phyloP scores from a whole-genome alignment of 37 sponge, comb jelly and placozoan genomes.

The Eunapius fragilis region DNA sequence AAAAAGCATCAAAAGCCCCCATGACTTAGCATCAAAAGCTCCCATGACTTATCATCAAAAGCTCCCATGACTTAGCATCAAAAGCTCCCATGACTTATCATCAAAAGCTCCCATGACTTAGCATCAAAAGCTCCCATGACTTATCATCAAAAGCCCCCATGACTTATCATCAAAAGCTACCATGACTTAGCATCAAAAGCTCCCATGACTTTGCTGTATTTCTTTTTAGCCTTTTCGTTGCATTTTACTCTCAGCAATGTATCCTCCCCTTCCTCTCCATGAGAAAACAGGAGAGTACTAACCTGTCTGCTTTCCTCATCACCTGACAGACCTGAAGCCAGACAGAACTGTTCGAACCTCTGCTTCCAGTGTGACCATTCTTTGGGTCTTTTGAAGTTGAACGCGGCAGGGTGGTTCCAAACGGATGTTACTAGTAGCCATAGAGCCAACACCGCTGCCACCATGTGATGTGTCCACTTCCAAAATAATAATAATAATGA shows the following conservation, averaged over 20 bases:
- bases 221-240: not conserved
- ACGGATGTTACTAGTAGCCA: not conserved
- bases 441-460: not conserved
- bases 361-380: constrained; percentile 6
- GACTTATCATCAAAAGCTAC: not conserved
- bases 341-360: too few relatives aligned
- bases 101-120: not conserved
- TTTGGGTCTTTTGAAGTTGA: not conserved
- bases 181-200: not conserved
- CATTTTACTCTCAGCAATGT: not conserved
- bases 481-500: not conserved
- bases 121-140: not conserved
- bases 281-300: not conserved
- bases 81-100: not conserved
- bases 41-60: not conserved
- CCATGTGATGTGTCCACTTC: not conserved
- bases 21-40: too few relatives aligned
- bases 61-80: not conserved
- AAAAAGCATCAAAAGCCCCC: not conserved
- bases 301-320: too few relatives aligned
- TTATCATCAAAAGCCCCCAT: not conserved
- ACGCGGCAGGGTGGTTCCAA: not conserved
- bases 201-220: not conserved
- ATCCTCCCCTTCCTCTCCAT: not conserved
- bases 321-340: too few relatives aligned